phyloP scores from a whole-genome alignment of 2,797 vertebrate genomes.

The Smutsia gigantea region DNA sequence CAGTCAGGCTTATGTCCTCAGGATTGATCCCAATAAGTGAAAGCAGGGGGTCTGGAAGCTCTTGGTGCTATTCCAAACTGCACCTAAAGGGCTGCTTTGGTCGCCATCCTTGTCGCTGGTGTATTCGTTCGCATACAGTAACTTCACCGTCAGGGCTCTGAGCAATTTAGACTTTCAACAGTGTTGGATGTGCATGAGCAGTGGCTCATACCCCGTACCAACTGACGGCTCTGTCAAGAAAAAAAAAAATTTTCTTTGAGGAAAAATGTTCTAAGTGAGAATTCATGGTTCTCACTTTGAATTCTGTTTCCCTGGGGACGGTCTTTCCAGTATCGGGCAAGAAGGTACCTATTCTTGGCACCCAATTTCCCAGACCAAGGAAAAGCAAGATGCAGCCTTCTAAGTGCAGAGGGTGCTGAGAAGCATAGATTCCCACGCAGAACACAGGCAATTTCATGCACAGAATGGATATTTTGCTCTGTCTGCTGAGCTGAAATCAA shows the following conservation, averaged over 20 bases:
- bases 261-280: slow-evolving; percentile 7
- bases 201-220: not conserved
- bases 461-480: slow-evolving; percentile 66
- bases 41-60: not conserved
- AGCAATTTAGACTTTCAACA: not conserved
- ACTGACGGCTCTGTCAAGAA: not conserved
- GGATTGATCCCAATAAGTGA: not conserved
- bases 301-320: slow-evolving; percentile 33
- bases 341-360: not conserved
- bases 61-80: not conserved
- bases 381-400: not conserved
- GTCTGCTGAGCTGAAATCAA: slow-evolving; percentile 66
- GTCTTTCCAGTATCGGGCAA: slow-evolving; percentile 29
- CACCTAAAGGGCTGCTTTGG: not conserved
- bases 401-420: not conserved
- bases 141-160: not conserved
- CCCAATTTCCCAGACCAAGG: not conserved
- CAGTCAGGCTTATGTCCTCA: slow-evolving; percentile 20
- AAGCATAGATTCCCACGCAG: not conserved
- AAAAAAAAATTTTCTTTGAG: not conserved
- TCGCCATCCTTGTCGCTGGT: not conserved
- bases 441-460: slow-evolving; percentile 52
- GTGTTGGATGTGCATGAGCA: not conserved
- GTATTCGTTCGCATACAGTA: slow-evolving; percentile 49
- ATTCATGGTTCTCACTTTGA: slow-evolving; percentile 56